Evolutionary conservation across 2,888 invertebrate species (phyloP).

Genomic region (Plusia festucae): DNA sequence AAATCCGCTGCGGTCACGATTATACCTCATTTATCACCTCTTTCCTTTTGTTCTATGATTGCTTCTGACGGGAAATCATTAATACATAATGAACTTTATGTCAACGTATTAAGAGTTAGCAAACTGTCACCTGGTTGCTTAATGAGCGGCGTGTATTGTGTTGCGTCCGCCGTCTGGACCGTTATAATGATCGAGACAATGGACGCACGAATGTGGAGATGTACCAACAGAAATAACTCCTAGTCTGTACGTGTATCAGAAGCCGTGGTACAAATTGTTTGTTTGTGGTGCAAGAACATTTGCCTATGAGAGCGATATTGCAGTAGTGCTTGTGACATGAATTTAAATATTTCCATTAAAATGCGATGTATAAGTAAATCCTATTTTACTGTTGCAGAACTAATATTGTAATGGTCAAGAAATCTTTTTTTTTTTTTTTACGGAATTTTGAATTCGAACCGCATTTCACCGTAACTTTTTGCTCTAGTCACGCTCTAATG

Average conservation of each 20-base stretch:
- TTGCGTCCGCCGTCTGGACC: constrained; percentile 46
- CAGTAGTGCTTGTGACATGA: background rate
- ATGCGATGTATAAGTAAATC: background rate
- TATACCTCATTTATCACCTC: constrained; percentile 65
- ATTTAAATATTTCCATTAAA: background rate
- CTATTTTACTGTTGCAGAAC: background rate
- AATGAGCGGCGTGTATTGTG: constrained; percentile 61
- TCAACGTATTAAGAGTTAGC: constrained; percentile 60
- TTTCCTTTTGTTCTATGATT: constrained; percentile 55
- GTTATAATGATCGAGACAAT: constrained; percentile 53
- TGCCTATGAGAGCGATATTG: constrained; percentile 8
- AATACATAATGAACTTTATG: constrained; percentile 63
- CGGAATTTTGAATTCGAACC: background rate
- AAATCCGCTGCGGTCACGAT: constrained; percentile 47
- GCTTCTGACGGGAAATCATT: constrained; percentile 57
- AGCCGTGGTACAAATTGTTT: constrained; percentile 22
- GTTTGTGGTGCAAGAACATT: constrained; percentile 13
- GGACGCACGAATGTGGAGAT: constrained; percentile 34
- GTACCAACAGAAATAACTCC: constrained; percentile 50
- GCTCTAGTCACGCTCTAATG: constrained; percentile 1
- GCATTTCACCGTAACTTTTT: background rate
- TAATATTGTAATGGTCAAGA: background rate
- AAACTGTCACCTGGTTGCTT: constrained; percentile 60
- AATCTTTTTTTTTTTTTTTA: background rate
- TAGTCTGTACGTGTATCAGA: constrained; percentile 28